Percentiles rank a stretch among this genome's conserved stretches.
These are phyloP conservation scores for Nesogale talazaci DNA, from an alignment of 2,113 vertebrate genomes.

Conservation along the genomic window DNA sequence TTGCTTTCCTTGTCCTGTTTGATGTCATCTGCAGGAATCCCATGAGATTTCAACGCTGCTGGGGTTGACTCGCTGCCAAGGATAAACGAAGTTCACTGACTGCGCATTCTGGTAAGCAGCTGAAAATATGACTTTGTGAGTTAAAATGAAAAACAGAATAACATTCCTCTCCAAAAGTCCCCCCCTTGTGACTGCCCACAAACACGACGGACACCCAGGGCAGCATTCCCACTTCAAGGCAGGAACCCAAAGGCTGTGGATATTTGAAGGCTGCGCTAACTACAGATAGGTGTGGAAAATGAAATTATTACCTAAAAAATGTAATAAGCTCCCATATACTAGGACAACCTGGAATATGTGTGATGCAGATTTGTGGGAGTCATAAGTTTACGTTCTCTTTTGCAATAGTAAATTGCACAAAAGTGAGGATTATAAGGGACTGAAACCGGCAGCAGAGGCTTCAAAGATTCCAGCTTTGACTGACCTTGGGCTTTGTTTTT, in stretches of 20 bases:
- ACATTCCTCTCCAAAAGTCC: neutral
- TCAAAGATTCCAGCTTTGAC: neutral
- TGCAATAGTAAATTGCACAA: neutral
- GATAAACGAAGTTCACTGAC: neutral
- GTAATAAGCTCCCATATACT: neutral
- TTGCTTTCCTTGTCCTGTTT: slow-evolving; percentile 51
- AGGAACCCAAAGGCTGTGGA: neutral
- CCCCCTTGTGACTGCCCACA: neutral
- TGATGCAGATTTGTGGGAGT: neutral
- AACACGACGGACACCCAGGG: neutral
- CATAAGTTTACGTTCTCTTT: neutral
- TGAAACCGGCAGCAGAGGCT: neutral
- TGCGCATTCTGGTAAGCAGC: neutral
- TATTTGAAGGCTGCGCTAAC: neutral
- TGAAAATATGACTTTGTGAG: slow-evolving; percentile 52
- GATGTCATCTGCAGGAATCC: slow-evolving; percentile 64
- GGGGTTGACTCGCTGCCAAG: slow-evolving; percentile 20
- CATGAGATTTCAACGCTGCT: neutral
- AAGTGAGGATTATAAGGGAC: neutral
- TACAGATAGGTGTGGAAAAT: neutral
- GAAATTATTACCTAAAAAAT: neutral
- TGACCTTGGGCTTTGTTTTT: neutral
- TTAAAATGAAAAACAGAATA: slow-evolving; percentile 49
- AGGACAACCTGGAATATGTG: neutral
- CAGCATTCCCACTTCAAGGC: slow-evolving; percentile 3